Evolutionary conservation across 2,797 vertebrate genomes (phyloP).

Genomic region (Bradypodion ventrale): DNA sequence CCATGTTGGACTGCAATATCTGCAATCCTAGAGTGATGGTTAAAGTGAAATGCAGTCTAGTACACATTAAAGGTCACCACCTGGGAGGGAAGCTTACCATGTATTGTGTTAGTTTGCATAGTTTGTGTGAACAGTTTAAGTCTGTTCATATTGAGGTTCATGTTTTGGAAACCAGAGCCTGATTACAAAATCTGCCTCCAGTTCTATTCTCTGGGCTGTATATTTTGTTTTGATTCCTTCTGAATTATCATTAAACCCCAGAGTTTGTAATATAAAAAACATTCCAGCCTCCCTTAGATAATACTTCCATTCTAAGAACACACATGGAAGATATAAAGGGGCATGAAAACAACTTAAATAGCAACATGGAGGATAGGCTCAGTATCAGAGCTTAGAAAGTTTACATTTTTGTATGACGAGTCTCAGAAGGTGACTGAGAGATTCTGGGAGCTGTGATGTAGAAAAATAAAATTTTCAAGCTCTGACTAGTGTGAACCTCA

Average conservation of each 20-base stretch:
- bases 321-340: not conserved
- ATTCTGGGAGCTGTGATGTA: too few species aligned
- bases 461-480: too few species aligned
- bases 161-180: not conserved
- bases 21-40: not conserved
- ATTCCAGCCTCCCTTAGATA: conserved; percentile 13
- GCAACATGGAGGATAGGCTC: too few species aligned
- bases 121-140: not conserved
- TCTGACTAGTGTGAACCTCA: too few species aligned
- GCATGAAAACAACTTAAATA: not conserved
- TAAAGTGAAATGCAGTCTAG: too few species aligned
- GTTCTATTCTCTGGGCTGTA: not conserved
- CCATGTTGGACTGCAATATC: not conserved
- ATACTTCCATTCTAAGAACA: not conserved
- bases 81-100: not conserved
- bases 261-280: not conserved
- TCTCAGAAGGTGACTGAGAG: too few species aligned
- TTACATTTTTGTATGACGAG: not conserved
- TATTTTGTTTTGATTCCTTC: not conserved
- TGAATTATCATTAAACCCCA: not conserved
- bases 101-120: not conserved
- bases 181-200: conserved; percentile 16
- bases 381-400: not conserved
- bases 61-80: not conserved
- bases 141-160: not conserved